Evolutionary conservation across 1,140 invertebrate genomes (phyloP).

Genomic region (Aphelenchoides avenae): DNA sequence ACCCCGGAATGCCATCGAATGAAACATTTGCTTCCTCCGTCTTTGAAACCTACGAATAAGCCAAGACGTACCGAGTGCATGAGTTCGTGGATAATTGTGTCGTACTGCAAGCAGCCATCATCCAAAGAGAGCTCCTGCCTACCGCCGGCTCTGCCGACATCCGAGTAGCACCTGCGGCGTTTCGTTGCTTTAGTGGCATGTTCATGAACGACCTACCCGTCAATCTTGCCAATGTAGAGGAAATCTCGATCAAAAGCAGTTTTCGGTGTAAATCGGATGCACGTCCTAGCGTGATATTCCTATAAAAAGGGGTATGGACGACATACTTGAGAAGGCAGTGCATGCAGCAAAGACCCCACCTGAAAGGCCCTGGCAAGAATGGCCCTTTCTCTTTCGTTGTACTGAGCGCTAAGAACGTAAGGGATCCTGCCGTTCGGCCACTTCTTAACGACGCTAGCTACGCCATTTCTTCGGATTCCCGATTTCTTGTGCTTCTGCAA

Average conservation of each 20-base stretch:
- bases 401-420: slow-evolving; percentile 54
- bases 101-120: slow-evolving; percentile 55
- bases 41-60: too few species aligned
- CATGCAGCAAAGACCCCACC: slow-evolving; percentile 26
- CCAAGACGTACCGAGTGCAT: slow-evolving; percentile 68
- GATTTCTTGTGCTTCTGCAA: neutral
- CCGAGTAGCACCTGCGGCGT: slow-evolving; percentile 53
- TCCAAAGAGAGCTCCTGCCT: slow-evolving; percentile 57
- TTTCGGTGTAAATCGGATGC: slow-evolving; percentile 66
- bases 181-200: neutral
- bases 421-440: slow-evolving; percentile 57
- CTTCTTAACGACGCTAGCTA: slow-evolving; percentile 51
- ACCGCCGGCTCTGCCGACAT: slow-evolving; percentile 56
- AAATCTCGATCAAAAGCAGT: slow-evolving; percentile 64
- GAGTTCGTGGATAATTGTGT: slow-evolving; percentile 66
- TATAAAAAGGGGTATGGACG: slow-evolving; percentile 43
- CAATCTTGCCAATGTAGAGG: slow-evolving; percentile 61
- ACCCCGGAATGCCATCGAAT: too few species aligned
- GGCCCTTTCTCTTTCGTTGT: slow-evolving; percentile 54
- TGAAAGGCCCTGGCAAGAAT: slow-evolving; percentile 56
- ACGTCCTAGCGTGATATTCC: slow-evolving; percentile 66
- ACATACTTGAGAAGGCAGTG: neutral
- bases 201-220: slow-evolving; percentile 42
- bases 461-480: slow-evolving; percentile 26
- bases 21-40: too few species aligned